Evolutionary conservation across 2,113 vertebrate genomes (phyloP), one percentile per base, ranked within the genome.

Genomic region (Orcinus orca): DNA sequence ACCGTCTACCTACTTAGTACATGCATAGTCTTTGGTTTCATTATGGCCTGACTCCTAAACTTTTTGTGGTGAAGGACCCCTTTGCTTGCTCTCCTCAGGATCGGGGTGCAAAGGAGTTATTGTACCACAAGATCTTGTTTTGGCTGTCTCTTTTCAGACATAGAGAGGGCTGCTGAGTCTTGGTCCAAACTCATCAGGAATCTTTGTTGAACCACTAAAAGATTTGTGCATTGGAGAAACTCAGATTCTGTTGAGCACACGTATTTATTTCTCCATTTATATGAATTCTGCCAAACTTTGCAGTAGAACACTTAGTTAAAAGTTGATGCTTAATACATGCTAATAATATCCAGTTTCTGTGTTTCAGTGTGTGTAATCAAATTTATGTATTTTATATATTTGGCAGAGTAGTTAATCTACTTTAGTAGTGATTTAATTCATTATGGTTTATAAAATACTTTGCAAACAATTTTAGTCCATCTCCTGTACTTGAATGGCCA

Each of bases 351-450:
- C 91, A 95, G 63, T 84, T 92, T 92, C 65, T 81, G 80, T 85
- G 84, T 95, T 91, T 90, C 8, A 31, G 8, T 86, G 38, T 93
- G 31, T 96, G 8, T 97, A 92, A 93, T 96, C 71, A 90, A 96
- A 68, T 97, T 96, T 90, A 79, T 96, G 23, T 81, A 50, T 96
- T 93, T 93, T 95, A 81, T 88, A 88, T 89, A 95, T 97, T 97
- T 55, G 25, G 74, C 87, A 90, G 92, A 95, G 38, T 86, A 63
- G 81, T 90, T 97, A 65, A 97, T 96, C 21, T 93, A 60, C 92
- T 97, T 98, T 93, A 63, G 15, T 79, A 68, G 83, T 97, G 95
- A 97, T 85, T 97, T 85, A 96, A 95, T 97, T 93, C 84, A 96
- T 93, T 85, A 88, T 63, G 83, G 41, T 94, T 85, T 96, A 74